These are phyloP conservation scores for Tursiops truncatus DNA, from an alignment of 2,113 vertebrate genomes.

Conservation along the genomic window DNA sequence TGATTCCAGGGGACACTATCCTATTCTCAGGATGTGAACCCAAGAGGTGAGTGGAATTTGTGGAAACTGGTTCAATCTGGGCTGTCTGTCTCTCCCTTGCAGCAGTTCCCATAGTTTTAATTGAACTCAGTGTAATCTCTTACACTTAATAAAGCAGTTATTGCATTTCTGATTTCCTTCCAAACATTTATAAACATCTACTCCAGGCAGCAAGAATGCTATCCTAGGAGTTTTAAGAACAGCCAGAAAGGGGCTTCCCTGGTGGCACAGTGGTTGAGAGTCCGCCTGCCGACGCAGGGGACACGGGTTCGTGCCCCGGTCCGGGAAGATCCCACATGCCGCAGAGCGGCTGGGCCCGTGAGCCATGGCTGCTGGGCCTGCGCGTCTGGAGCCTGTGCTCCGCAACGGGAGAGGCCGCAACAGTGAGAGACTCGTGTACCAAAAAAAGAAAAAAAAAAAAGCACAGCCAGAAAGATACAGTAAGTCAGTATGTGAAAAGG, in stretches of 20 bases:
- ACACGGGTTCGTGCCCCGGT: too few species aligned
- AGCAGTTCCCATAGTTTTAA: constrained; percentile 54
- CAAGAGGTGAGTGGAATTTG: not conserved
- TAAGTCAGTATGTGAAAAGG: not conserved
- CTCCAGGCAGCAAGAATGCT: constrained; percentile 33
- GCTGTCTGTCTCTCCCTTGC: constrained; percentile 34
- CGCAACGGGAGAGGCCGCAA: fast-evolving
- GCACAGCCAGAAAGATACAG: not conserved
- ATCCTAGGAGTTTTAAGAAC: not conserved
- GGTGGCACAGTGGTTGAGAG: too few species aligned
- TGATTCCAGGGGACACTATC: not conserved
- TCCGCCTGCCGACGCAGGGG: too few species aligned
- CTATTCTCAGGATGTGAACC: not conserved
- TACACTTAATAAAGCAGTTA: constrained; percentile 62
- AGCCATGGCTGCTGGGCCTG: too few species aligned
- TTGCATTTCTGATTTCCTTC: constrained; percentile 63
- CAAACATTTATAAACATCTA: constrained; percentile 47
- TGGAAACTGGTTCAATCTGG: not conserved
- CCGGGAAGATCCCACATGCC: too few species aligned
- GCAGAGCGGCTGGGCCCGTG: too few species aligned
- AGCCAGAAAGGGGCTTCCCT: not conserved
- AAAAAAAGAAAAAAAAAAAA: not conserved
- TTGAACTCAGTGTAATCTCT: constrained; percentile 57
- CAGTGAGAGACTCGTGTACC: too few species aligned
- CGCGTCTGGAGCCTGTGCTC: too few species aligned